Evolutionary conservation across 2,888 invertebrate species (phyloP).

Genomic region (Mycalesis mineus): DNA sequence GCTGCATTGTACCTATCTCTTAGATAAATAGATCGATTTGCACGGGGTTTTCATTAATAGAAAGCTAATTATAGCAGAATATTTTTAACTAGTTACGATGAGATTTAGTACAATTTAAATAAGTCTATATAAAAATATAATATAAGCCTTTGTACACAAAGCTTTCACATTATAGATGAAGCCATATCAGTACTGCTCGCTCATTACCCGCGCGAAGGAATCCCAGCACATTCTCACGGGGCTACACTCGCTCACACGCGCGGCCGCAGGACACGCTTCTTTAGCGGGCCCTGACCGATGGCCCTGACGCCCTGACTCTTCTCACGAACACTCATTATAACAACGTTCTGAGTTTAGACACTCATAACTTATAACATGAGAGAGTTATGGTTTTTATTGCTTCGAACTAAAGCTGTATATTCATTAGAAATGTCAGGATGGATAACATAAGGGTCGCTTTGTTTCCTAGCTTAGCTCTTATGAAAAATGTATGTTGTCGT

Average conservation of each 20-base stretch:
- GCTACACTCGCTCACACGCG: conserved; percentile 6
- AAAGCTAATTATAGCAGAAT: too few species aligned
- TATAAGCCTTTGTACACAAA: too few species aligned
- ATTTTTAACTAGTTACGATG: too few species aligned
- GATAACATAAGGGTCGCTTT: too few species aligned
- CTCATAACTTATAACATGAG: conserved; percentile 21
- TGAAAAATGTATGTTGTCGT: too few species aligned
- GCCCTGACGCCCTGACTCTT: conserved; percentile 21
- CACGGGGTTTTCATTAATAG: too few species aligned
- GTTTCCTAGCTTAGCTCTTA: too few species aligned
- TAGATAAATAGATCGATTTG: too few species aligned
- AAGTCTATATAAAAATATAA: too few species aligned
- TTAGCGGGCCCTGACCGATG: not conserved
- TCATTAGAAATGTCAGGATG: too few species aligned
- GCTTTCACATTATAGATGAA: not conserved
- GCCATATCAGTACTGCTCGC: not conserved
- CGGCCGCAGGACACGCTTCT: conserved; percentile 28
- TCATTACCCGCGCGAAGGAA: conserved; percentile 4
- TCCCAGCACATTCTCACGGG: conserved; percentile 27
- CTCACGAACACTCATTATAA: conserved; percentile 34
- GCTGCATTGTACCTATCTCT: too few species aligned
- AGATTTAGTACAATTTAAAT: too few species aligned
- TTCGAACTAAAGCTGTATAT: not conserved
- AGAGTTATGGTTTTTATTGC: not conserved
- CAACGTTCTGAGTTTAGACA: conserved; percentile 24